Evolutionary conservation across 92 coral and sea anemone genomes (phyloP).

Genomic region (Phenganax marumi): DNA sequence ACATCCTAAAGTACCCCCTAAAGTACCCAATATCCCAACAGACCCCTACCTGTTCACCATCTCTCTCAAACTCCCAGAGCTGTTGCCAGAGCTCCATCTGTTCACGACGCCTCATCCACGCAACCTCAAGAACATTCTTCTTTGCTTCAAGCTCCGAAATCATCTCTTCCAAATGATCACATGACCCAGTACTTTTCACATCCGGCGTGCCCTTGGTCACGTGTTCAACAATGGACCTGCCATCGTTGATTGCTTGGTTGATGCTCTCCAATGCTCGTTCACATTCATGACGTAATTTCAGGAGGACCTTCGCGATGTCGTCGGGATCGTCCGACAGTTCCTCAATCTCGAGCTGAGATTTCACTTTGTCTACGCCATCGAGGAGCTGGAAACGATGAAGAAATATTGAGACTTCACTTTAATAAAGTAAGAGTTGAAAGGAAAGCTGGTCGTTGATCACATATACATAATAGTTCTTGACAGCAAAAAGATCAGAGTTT

Average conservation of each 20-base stretch:
- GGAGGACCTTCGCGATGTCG: slow-evolving; percentile 88
- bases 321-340: slow-evolving; percentile 99
- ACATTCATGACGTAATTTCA: slow-evolving; percentile 87
- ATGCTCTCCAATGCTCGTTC: slow-evolving; percentile 92
- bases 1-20: background rate
- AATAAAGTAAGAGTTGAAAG: background rate
- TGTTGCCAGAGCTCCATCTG: slow-evolving; percentile 96
- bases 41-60: slow-evolving; percentile 78
- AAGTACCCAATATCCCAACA: background rate
- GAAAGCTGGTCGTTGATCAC: background rate
- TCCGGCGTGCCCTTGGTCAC: slow-evolving; percentile 84
- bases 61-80: slow-evolving; percentile 91
- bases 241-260: slow-evolving; percentile 92
- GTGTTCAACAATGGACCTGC: slow-evolving; percentile 88
- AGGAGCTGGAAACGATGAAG: slow-evolving; percentile 69
- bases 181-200: slow-evolving; percentile 81
- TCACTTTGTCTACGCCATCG: slow-evolving; percentile 88
- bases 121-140: slow-evolving; percentile 86
- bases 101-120: slow-evolving; percentile 92
- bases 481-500: too few relatives aligned
- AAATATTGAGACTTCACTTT: slow-evolving; percentile 20
- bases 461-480: too few relatives aligned
- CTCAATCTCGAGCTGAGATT: slow-evolving; percentile 86
- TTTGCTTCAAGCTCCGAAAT: slow-evolving; percentile 90
- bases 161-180: slow-evolving; percentile 94